Evolutionary conservation across 2,113 vertebrate genomes (phyloP).

Genomic region (Elachura formosa): DNA sequence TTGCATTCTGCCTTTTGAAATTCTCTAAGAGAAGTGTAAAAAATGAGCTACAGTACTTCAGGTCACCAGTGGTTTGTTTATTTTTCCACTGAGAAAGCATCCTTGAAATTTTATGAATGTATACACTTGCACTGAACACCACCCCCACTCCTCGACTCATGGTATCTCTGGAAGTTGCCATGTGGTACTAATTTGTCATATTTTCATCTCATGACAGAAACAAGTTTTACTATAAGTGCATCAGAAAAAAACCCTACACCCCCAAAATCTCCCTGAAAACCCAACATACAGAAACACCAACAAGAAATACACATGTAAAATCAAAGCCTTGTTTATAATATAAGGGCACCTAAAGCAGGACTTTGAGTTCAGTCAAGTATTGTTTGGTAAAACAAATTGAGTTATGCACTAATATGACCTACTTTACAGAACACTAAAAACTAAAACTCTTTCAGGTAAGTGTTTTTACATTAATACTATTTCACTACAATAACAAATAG

Average conservation of each 20-base stretch:
- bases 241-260: neutral
- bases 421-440: neutral
- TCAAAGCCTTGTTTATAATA: neutral
- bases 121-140: neutral
- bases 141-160: accelerated
- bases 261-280: accelerated
- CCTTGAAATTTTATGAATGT: neutral
- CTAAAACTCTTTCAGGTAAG: neutral
- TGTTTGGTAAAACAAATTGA: neutral
- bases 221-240: neutral
- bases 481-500: neutral
- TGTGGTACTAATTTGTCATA: neutral
- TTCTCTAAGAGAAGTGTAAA: neutral
- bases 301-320: neutral
- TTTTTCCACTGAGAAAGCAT: neutral
- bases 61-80: neutral
- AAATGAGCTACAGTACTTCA: neutral
- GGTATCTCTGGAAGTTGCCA: neutral
- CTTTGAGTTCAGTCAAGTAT: neutral
- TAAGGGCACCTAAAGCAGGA: neutral
- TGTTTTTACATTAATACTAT: neutral
- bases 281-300: neutral
- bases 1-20: neutral
- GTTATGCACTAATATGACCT: neutral
- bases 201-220: neutral